Evolutionary conservation across 2,113 vertebrate species (phyloP).

Genomic region (Gymnorhina tibicen): DNA sequence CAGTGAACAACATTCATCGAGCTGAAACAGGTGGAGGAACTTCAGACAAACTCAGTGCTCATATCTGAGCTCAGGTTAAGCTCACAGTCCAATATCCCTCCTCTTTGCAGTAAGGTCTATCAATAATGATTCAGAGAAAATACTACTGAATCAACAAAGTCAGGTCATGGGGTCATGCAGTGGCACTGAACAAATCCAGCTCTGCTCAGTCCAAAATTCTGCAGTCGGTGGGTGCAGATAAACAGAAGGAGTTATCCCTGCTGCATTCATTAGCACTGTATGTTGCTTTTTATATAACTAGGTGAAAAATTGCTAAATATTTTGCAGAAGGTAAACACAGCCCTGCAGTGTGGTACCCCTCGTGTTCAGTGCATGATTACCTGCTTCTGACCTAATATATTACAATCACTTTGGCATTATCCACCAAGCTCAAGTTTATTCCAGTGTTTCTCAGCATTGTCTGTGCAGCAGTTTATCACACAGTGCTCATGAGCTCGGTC

Average conservation of each 20-base stretch:
- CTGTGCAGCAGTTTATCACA: background rate
- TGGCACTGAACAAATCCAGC: background rate
- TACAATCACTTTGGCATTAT: background rate
- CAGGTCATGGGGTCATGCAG: background rate
- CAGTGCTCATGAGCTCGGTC: background rate
- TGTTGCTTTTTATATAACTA: background rate
- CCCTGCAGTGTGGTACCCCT: background rate
- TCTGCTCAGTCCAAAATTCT: background rate
- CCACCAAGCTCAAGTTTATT: background rate
- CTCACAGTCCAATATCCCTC: background rate
- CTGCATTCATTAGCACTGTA: background rate
- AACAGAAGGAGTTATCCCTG: background rate
- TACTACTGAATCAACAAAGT: background rate
- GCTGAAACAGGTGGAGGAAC: background rate
- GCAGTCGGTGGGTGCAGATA: background rate
- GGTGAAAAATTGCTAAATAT: background rate
- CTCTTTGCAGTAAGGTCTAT: background rate
- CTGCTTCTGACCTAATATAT: background rate
- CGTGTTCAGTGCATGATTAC: background rate
- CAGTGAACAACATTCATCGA: background rate
- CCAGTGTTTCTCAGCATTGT: background rate
- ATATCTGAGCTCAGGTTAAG: background rate
- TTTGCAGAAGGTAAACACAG: background rate
- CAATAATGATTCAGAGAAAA: constrained; percentile 35
- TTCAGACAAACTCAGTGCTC: background rate